Conservation (phyloP, 2,113 vertebrate species). For the Corydoras maculifer region DNA sequence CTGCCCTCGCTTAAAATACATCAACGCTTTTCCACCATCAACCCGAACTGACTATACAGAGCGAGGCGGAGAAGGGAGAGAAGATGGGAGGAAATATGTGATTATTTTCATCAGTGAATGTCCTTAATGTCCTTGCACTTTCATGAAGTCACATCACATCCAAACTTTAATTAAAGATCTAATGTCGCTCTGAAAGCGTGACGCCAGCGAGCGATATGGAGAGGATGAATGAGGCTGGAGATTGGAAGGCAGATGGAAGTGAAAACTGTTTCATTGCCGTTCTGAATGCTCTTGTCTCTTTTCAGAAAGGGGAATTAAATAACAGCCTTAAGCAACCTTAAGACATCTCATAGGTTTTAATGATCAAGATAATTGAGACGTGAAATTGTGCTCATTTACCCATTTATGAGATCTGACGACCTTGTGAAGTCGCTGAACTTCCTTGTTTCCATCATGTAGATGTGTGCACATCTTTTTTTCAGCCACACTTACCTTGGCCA, state of each 20-base stretch:
- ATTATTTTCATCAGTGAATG: neutral
- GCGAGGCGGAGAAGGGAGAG: neutral
- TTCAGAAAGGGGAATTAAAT: neutral
- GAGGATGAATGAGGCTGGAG: neutral
- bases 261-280: neutral
- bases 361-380: too few relatives aligned
- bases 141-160: neutral
- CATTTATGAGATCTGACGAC: too few relatives aligned
- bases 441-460: too few relatives aligned
- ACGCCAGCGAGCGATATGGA: neutral
- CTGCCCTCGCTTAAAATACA: constrained; percentile 54
- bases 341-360: neutral
- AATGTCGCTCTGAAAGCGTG: neutral
- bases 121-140: constrained; percentile 9
- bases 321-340: neutral
- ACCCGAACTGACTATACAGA: neutral
- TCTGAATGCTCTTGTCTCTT: constrained; percentile 1
- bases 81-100: neutral
- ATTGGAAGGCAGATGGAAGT: neutral
- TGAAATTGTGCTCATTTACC: too few relatives aligned
- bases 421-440: too few relatives aligned
- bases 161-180: constrained; percentile 4
- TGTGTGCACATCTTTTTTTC: too few relatives aligned
- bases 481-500: too few relatives aligned
- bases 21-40: constrained; percentile 21